phyloP scores from a whole-genome alignment of 2,797 vertebrate genomes.

The Brachyalestes nurse region DNA sequence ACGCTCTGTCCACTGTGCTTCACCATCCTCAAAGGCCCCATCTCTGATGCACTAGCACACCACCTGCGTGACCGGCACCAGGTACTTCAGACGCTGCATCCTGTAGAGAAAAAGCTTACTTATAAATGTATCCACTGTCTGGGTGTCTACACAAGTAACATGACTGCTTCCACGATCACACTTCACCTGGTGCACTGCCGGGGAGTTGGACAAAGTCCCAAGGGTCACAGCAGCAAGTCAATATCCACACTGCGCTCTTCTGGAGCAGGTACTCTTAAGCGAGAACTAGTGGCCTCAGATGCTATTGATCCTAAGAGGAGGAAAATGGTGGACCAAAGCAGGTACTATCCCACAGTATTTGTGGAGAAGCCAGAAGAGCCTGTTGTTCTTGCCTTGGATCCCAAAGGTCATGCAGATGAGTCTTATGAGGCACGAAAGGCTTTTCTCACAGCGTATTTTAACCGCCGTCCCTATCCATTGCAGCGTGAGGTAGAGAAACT shows the following conservation, averaged over 20 bases:
- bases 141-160: constrained; percentile 97
- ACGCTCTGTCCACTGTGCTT: constrained; percentile 97
- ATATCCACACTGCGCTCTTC: constrained; percentile 82
- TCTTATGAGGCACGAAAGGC: constrained; percentile 94
- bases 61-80: constrained; percentile 95
- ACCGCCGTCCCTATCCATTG: constrained; percentile 89
- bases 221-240: constrained; percentile 84
- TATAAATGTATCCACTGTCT: constrained; percentile 99
- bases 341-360: constrained; percentile 76
- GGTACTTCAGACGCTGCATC: constrained; percentile 96
- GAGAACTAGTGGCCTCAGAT: constrained; percentile 83
- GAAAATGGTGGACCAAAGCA: constrained; percentile 76
- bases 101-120: constrained; percentile 96
- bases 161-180: constrained; percentile 97
- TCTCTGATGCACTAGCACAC: constrained; percentile 90
- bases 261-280: constrained; percentile 83
- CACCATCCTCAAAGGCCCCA: constrained; percentile 94
- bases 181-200: constrained; percentile 97
- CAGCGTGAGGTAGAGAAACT: constrained; percentile 91
- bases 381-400: constrained; percentile 88
- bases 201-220: constrained; percentile 90
- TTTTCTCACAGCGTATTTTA: constrained; percentile 95
- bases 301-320: constrained; percentile 83
- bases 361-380: constrained; percentile 83
- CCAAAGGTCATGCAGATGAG: constrained; percentile 91